These are phyloP conservation scores for Rutpela maculata DNA, from an alignment of 2,888 invertebrate species.

Conservation along the genomic window DNA sequence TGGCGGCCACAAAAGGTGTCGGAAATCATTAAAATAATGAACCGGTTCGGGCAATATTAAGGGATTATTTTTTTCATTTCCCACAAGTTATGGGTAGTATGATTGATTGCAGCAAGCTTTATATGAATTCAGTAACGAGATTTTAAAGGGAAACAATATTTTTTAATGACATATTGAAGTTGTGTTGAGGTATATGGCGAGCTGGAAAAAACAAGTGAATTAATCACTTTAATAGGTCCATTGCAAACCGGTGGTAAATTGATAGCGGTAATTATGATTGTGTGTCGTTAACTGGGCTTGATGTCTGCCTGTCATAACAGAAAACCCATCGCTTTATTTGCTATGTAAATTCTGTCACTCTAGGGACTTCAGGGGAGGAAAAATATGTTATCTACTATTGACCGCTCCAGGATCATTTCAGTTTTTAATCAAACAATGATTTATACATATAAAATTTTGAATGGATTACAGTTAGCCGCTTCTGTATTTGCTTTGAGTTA, in stretches of 20 bases:
- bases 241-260: constrained; percentile 68
- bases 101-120: constrained; percentile 61
- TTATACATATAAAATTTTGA: not conserved
- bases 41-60: constrained; percentile 42
- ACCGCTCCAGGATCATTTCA: constrained; percentile 15
- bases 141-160: constrained; percentile 67
- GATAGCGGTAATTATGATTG: constrained; percentile 72
- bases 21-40: constrained; percentile 55
- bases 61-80: constrained; percentile 42
- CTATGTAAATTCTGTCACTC: constrained; percentile 60
- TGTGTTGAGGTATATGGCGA: constrained; percentile 64
- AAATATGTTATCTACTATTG: constrained; percentile 1
- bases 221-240: constrained; percentile 72
- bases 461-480: not conserved
- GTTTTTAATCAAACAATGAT: constrained; percentile 20
- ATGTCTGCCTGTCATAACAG: constrained; percentile 67
- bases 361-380: constrained; percentile 29
- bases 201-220: constrained; percentile 68
- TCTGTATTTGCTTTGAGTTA: too few species aligned
- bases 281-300: constrained; percentile 70
- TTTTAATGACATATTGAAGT: constrained; percentile 69
- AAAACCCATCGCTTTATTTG: constrained; percentile 62
- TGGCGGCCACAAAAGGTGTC: constrained; percentile 59
- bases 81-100: constrained; percentile 43
- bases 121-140: constrained; percentile 62